Evolutionary conservation across 2,888 invertebrate genomes (phyloP).

Genomic region (Caenorhabditis afra): DNA sequence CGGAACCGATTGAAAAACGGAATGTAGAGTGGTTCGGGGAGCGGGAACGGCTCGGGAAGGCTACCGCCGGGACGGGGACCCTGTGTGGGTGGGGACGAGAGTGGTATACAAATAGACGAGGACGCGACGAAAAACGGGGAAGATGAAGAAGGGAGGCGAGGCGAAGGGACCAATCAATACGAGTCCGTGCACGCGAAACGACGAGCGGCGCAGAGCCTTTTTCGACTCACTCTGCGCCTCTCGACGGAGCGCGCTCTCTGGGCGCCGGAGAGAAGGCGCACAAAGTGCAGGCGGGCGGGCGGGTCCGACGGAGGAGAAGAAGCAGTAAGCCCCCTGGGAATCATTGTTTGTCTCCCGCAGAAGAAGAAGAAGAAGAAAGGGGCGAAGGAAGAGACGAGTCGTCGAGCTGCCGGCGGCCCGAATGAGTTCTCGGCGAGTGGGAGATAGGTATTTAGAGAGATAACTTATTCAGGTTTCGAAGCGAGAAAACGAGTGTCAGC

Average conservation of each 20-base stretch:
- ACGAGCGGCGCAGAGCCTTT: constrained; percentile 47
- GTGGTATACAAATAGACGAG: constrained; percentile 26
- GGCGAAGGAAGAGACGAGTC: constrained; percentile 1
- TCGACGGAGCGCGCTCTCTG: constrained; percentile 4
- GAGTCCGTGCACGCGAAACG: constrained; percentile 18
- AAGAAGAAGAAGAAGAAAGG: constrained; percentile 6
- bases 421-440: constrained; percentile 1
- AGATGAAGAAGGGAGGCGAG: constrained; percentile 31
- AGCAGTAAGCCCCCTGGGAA: constrained; percentile 40
- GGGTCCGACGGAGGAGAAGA: constrained; percentile 14
- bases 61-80: not conserved
- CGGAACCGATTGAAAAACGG: no score
- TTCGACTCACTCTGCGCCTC: constrained; percentile 44
- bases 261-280: constrained; percentile 19
- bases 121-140: constrained; percentile 17
- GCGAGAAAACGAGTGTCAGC: not conserved
- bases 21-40: no score
- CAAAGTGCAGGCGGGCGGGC: constrained; percentile 51
- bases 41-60: not conserved
- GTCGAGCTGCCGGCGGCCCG: not conserved
- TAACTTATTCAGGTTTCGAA: no score
- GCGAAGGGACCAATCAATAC: constrained; percentile 50
- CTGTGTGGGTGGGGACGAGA: constrained; percentile 14
- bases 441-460: no score
- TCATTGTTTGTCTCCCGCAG: constrained; percentile 37